Evolutionary conservation across 2,113 vertebrate genomes (phyloP).

Genomic region (Tympanuchus pallidicinctus): DNA sequence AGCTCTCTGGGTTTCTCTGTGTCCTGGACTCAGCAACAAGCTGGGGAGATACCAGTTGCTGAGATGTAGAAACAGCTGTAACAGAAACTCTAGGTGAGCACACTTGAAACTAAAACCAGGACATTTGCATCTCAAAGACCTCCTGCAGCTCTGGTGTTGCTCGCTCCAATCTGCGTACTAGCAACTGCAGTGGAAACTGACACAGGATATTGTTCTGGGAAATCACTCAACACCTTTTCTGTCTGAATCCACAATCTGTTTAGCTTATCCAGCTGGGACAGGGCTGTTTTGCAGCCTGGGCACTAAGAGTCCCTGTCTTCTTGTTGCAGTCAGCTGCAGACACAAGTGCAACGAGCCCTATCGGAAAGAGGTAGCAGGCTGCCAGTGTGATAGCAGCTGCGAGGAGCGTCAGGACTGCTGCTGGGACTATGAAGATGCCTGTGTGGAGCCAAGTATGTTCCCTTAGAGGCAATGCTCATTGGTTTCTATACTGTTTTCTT

Average conservation of each 20-base stretch:
- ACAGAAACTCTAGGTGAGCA: neutral
- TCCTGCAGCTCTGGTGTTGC: fast-evolving
- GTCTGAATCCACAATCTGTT: neutral
- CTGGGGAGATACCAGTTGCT: neutral
- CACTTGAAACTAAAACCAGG: neutral
- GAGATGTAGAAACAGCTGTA: neutral
- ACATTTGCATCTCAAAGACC: neutral
- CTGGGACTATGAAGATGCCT: slow-evolving; percentile 78
- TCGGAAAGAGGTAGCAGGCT: neutral
- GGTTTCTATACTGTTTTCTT: neutral
- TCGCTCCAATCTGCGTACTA: fast-evolving
- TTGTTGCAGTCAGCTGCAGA: slow-evolving; percentile 77
- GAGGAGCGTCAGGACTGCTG: slow-evolving; percentile 69
- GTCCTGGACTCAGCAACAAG: neutral
- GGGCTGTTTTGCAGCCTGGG: neutral
- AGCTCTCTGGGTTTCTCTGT: neutral
- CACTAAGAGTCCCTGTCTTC: neutral
- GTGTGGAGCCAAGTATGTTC: slow-evolving; percentile 76
- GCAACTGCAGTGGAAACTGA: neutral
- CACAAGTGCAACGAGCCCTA: slow-evolving; percentile 62
- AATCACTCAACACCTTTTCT: neutral
- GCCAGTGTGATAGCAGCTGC: slow-evolving; percentile 70
- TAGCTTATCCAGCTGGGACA: neutral
- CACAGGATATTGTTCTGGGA: fast-evolving
- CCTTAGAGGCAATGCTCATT: neutral